phyloP scores from a whole-genome alignment of 2,113 vertebrate species.

The Poicephalus meyeri region DNA sequence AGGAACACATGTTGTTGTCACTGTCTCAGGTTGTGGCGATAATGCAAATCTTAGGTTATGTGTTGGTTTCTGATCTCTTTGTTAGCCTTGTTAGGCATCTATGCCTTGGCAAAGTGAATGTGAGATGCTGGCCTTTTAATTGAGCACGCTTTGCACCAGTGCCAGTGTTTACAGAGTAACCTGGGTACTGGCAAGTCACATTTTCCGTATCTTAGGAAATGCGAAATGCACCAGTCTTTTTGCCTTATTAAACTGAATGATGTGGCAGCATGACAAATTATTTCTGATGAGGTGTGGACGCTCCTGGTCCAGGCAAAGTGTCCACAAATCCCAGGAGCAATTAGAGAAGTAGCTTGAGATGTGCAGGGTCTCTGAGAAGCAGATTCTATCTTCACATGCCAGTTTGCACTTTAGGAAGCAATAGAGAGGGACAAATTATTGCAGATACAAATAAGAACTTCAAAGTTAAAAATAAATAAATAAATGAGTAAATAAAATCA shows the following conservation, averaged over 20 bases:
- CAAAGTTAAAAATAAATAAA: background rate
- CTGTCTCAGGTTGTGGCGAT: background rate
- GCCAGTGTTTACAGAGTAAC: background rate
- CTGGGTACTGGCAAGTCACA: background rate
- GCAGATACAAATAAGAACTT: background rate
- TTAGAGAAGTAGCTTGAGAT: background rate
- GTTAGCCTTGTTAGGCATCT: background rate
- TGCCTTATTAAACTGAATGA: background rate
- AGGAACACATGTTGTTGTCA: background rate
- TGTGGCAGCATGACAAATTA: background rate
- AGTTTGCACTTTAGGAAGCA: background rate
- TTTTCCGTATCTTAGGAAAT: background rate
- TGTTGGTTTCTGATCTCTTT: background rate
- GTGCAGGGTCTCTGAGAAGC: background rate
- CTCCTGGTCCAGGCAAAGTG: background rate
- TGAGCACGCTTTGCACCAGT: background rate
- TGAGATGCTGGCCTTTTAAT: background rate
- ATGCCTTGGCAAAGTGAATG: background rate
- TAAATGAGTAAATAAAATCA: background rate
- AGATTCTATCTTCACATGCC: accelerated
- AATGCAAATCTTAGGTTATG: background rate
- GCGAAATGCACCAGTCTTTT: background rate
- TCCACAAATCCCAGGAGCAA: background rate
- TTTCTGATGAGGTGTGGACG: background rate
- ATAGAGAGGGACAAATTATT: background rate